phyloP scores from a whole-genome alignment of 35 echinoderm and acorn worm genomes.

The Apostichopus japonicus region DNA sequence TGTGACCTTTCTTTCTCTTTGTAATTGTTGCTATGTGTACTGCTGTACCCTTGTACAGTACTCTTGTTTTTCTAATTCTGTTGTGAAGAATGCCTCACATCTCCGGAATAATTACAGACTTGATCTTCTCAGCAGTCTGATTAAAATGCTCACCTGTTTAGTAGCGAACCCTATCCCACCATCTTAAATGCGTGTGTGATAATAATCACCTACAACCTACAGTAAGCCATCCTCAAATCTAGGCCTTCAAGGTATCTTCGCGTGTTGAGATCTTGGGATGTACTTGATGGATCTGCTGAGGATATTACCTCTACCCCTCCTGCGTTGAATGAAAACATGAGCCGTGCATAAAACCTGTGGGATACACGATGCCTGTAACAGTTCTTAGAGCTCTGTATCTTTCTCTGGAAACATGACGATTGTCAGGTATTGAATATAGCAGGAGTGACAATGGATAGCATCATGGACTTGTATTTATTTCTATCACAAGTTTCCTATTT shows the following conservation, averaged over 20 bases:
- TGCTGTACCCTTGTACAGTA: neutral
- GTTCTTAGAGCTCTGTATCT: too few species aligned
- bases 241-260: neutral
- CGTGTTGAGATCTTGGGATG: neutral
- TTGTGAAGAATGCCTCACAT: conserved; percentile 8
- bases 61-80: neutral
- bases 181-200: neutral
- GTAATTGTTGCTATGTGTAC: neutral
- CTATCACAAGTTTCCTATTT: too few species aligned
- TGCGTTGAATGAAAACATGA: neutral
- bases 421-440: too few species aligned
- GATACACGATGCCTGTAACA: neutral
- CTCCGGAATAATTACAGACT: conserved; percentile 26
- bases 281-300: neutral
- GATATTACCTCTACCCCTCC: neutral
- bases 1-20: neutral
- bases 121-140: neutral
- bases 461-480: too few species aligned
- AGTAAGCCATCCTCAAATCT: neutral
- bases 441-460: too few species aligned
- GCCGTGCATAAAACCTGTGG: neutral
- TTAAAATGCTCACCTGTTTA: conserved; percentile 25
- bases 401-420: too few species aligned
- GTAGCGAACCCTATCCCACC: neutral
- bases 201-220: neutral